Evolutionary conservation across 1,140 invertebrate genomes (phyloP).

Genomic region (Popillia japonica): DNA sequence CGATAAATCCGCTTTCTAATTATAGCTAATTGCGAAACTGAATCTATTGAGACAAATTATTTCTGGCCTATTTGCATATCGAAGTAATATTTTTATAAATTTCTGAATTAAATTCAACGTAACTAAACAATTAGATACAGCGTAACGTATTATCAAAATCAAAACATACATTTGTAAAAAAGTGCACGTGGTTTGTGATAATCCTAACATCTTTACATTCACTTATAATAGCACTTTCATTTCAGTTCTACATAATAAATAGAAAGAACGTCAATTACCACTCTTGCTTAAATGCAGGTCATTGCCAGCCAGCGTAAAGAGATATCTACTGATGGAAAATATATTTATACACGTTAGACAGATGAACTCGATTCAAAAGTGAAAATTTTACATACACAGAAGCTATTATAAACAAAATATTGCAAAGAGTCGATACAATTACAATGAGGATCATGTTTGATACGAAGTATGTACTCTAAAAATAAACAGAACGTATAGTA

Average conservation of each 20-base stretch:
- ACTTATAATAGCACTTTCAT: conserved; percentile 31
- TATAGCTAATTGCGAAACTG: too few species aligned
- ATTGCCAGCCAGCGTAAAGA: conserved; percentile 32
- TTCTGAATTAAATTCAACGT: too few species aligned
- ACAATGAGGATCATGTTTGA: neutral
- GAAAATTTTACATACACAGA: neutral
- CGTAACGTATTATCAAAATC: too few species aligned
- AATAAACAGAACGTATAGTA: neutral
- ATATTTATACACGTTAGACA: neutral
- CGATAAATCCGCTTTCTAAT: too few species aligned
- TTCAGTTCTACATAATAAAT: conserved; percentile 7
- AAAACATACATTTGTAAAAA: too few species aligned
- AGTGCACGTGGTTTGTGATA: too few species aligned
- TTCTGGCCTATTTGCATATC: too few species aligned
- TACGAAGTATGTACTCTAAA: neutral
- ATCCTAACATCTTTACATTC: conserved; percentile 30
- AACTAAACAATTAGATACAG: too few species aligned
- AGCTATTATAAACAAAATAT: neutral
- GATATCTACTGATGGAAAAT: conserved; percentile 9
- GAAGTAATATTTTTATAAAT: too few species aligned
- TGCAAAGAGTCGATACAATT: neutral
- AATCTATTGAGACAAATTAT: too few species aligned
- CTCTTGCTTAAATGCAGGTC: conserved; percentile 27
- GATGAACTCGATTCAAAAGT: neutral
- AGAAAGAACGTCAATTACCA: conserved; percentile 13